Percentiles rank a stretch among this genome's conserved stretches.
Evolutionary conservation across 2,888 invertebrate species (phyloP).

Genomic region (Drosophila histrio): DNA sequence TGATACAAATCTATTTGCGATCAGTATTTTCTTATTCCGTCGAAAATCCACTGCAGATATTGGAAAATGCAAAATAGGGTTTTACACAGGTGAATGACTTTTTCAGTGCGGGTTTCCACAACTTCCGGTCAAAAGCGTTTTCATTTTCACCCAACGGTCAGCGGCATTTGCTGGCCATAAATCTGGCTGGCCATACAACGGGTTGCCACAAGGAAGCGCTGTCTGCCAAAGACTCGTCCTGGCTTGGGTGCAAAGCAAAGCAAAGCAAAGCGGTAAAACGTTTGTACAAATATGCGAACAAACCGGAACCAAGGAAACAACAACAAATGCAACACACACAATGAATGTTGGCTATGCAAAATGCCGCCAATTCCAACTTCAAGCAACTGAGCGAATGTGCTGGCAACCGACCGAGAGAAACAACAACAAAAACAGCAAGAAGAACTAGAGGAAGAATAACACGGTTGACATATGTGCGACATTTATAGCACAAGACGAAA

Average conservation of each 20-base stretch:
- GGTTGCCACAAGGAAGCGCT: constrained; percentile 40
- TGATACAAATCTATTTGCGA: too few species aligned
- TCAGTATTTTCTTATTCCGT: neutral
- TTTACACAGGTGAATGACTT: constrained; percentile 82
- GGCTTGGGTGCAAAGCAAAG: constrained; percentile 22
- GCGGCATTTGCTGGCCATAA: constrained; percentile 57
- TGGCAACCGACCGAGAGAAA: constrained; percentile 49
- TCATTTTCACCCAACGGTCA: constrained; percentile 69
- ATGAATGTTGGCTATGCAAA: constrained; percentile 49
- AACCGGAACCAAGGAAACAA: constrained; percentile 65
- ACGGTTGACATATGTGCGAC: constrained; percentile 77
- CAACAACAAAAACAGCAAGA: constrained; percentile 21
- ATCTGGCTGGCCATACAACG: constrained; percentile 42
- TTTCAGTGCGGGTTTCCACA: constrained; percentile 74
- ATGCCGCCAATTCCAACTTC: constrained; percentile 70
- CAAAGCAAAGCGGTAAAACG: constrained; percentile 34
- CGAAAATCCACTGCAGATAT: constrained; percentile 33
- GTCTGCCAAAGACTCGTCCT: constrained; percentile 21
- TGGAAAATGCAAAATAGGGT: constrained; percentile 58
- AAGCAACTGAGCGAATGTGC: constrained; percentile 41
- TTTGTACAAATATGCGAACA: constrained; percentile 42
- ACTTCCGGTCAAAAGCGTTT: constrained; percentile 83
- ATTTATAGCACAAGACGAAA: constrained; percentile 61
- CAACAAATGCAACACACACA: constrained; percentile 59
- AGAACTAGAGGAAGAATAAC: constrained; percentile 20